Evolutionary conservation across 2,797 vertebrate species (phyloP), one percentile per base, ranked within the genome.

Genomic region (Bucorvus abyssinicus): DNA sequence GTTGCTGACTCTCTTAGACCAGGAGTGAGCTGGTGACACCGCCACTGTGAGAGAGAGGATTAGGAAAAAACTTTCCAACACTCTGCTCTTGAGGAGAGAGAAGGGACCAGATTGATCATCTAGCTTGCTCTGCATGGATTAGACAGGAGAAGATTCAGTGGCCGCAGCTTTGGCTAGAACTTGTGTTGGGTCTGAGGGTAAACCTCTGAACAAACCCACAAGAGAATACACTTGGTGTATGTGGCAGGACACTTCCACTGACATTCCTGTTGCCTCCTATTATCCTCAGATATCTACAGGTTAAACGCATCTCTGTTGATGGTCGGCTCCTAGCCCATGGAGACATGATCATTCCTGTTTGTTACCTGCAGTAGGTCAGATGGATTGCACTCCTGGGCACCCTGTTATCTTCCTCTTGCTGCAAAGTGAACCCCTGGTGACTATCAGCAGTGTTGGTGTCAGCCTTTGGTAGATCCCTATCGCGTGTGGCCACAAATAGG

Each of bases 401-500:
- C 21, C 14, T 22, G 8, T 49, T 34, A 17, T n/a, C 15, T 49
- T 84, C 16, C 42, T 65, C 45, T 34, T 71, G 36, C 68, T 91
- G 53, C 68, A 67, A 14, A 55, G 30, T 27, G 20, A 63, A 24
- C 4, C 14, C 8, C 17, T 49, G 44, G 47, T 57, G 71, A 57
- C 17, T 23, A 67, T 22, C 49, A 32, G 55, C 22, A 45, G 64
- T 3, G 1, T 3, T 75, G 17, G 14, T 40, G 74, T 17, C 47
- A 61, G 2, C 24, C 24, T 45, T 44, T 71, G 19, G 59, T 23
- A 9, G 59, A 30, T 67, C 57, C 12, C 44, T 57, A 0, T 45
- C 19, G 18, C 0, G 0, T 14, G 6, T 63, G 32, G 8, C n/a
- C 68, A 57, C 63, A 52, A 36, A 45, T 7, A 55, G 30, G 42